A percentile compares a stretch with the other conserved stretches of the same genome.
These are phyloP conservation scores for Enteromius fasciolatus DNA, from an alignment of 2,797 vertebrate species.

Conservation along the genomic window DNA sequence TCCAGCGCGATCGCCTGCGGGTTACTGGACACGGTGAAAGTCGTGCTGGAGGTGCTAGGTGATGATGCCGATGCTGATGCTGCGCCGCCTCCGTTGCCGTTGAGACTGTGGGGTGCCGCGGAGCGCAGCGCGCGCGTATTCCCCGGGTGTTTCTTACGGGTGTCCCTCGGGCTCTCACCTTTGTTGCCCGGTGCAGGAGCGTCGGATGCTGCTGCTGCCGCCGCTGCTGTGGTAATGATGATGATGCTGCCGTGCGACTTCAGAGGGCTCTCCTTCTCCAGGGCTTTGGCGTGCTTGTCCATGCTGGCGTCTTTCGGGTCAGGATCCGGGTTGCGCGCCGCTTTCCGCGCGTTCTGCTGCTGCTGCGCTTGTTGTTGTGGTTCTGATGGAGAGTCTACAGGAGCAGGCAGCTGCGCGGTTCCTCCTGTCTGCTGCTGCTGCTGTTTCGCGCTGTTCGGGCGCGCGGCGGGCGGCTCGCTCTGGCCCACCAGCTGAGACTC, in stretches of 20 bases:
- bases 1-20: constrained; percentile 73
- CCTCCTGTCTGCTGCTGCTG: constrained; percentile 80
- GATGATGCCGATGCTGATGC: constrained; percentile 39
- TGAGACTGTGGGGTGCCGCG: constrained; percentile 76
- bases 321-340: constrained; percentile 72
- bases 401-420: constrained; percentile 70
- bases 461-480: constrained; percentile 44
- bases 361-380: constrained; percentile 76
- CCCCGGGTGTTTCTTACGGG: constrained; percentile 69
- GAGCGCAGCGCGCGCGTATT: constrained; percentile 68
- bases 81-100: constrained; percentile 72
- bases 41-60: constrained; percentile 58
- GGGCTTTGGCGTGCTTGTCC: constrained; percentile 68
- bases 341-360: constrained; percentile 72
- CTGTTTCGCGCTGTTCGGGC: constrained; percentile 74
- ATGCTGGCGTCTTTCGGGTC: constrained; percentile 72
- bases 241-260: constrained; percentile 74
- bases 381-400: constrained; percentile 73
- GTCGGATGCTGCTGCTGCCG: constrained; percentile 45
- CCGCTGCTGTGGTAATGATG: constrained; percentile 17
- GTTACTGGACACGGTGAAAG: constrained; percentile 71
- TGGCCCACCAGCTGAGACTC: constrained; percentile 85
- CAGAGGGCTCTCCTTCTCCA: constrained; percentile 73
- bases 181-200: constrained; percentile 66
- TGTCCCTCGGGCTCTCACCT: constrained; percentile 61